Evolutionary conservation across 2,113 vertebrate genomes (phyloP).

Genomic region (Myrmecophaga tridactyla): DNA sequence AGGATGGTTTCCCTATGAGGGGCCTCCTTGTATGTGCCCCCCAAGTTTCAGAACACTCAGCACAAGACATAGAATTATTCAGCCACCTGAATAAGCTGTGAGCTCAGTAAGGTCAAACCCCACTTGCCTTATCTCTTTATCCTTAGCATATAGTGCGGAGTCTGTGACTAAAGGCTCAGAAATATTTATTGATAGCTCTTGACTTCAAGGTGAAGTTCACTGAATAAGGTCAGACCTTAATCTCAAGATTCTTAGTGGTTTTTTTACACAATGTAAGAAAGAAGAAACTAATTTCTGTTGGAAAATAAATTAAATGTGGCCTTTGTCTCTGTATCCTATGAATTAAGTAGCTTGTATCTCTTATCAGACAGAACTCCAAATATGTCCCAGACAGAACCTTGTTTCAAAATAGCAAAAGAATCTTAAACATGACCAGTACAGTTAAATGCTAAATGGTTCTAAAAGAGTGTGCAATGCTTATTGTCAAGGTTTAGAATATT

Average conservation of each 20-base stretch:
- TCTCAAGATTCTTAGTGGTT: background rate
- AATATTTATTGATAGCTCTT: background rate
- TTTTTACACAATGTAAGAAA: conserved; percentile 33
- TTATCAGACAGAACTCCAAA: background rate
- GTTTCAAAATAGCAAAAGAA: background rate
- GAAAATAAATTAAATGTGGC: background rate
- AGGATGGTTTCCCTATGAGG: background rate
- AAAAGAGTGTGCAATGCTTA: background rate
- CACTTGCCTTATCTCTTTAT: background rate
- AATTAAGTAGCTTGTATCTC: background rate
- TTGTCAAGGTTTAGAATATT: background rate
- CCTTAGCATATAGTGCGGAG: background rate
- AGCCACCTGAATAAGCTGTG: background rate
- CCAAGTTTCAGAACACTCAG: background rate
- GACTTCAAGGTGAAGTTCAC: background rate
- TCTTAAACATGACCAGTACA: background rate
- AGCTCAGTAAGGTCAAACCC: background rate
- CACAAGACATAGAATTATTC: fast-evolving
- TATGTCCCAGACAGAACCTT: background rate
- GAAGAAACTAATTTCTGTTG: background rate
- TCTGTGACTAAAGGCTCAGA: background rate
- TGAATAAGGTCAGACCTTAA: background rate
- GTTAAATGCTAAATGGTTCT: background rate
- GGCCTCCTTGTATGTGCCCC: background rate
- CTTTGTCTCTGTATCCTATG: background rate